Evolutionary conservation across 2,888 invertebrate genomes (phyloP).

Genomic region (Chironomus tentans): DNA sequence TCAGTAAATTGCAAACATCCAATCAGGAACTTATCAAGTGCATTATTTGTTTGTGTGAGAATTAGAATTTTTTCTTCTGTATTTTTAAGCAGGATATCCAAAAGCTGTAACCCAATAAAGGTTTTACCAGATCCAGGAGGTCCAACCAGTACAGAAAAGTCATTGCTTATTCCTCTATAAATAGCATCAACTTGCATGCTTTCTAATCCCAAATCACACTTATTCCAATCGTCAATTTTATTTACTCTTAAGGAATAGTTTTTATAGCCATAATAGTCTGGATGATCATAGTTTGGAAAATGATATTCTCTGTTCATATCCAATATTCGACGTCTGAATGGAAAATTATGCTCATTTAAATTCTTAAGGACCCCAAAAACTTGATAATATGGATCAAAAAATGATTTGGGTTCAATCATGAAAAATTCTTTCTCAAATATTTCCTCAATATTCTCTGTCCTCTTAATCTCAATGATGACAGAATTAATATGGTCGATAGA

Average conservation of each 20-base stretch:
- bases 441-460: conserved; percentile 33
- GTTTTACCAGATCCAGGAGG: conserved; percentile 87
- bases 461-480: conserved; percentile 35
- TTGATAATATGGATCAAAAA: conserved; percentile 72
- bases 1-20: conserved; percentile 52
- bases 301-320: conserved; percentile 41
- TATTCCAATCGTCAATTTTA: conserved; percentile 38
- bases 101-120: conserved; percentile 65
- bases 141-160: conserved; percentile 73
- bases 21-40: conserved; percentile 76
- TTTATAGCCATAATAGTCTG: conserved; percentile 31
- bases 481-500: neutral
- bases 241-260: conserved; percentile 32
- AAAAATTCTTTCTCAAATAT: conserved; percentile 42
- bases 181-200: conserved; percentile 58
- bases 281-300: conserved; percentile 6
- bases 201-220: conserved; percentile 48
- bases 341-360: conserved; percentile 49
- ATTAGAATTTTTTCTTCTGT: conserved; percentile 54
- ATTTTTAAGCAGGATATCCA: conserved; percentile 56
- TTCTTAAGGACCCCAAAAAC: conserved; percentile 60
- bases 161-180: conserved; percentile 55
- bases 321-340: conserved; percentile 60
- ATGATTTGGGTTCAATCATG: conserved; percentile 70
- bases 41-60: conserved; percentile 78